These are phyloP conservation scores for Batillaria attramentaria DNA, from an alignment of 1,140 invertebrate species.

Conservation along the genomic window DNA sequence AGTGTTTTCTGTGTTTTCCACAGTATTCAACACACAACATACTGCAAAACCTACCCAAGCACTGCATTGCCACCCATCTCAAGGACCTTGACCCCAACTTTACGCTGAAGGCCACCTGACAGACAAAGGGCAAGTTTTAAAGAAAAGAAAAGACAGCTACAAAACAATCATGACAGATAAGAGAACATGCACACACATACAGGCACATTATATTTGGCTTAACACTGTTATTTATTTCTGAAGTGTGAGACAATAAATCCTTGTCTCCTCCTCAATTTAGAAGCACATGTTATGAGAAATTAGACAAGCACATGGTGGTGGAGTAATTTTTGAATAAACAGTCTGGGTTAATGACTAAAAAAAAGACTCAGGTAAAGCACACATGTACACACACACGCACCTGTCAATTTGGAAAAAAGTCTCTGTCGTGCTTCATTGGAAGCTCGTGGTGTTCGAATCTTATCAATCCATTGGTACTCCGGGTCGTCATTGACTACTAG, in stretches of 20 bases:
- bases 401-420: constrained; percentile 93
- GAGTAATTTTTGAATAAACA: no score
- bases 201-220: no score
- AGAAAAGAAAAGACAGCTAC: background rate
- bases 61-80: constrained; percentile 96
- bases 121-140: constrained; percentile 42
- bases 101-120: constrained; percentile 89
- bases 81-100: constrained; percentile 94
- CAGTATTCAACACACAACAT: no score
- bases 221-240: no score
- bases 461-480: constrained; percentile 99
- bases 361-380: no score
- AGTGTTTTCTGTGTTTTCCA: no score
- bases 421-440: constrained; percentile 97
- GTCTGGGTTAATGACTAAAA: no score
- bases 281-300: no score
- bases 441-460: constrained; percentile 94
- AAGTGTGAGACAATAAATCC: no score
- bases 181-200: background rate
- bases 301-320: no score
- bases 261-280: no score
- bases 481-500: constrained; percentile 98
- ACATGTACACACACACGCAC: no score
- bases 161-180: background rate
- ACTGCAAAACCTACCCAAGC: constrained; percentile 79